Conservation (phyloP, 2,888 invertebrate species). For the Coelogynopora nodosa region DNA sequence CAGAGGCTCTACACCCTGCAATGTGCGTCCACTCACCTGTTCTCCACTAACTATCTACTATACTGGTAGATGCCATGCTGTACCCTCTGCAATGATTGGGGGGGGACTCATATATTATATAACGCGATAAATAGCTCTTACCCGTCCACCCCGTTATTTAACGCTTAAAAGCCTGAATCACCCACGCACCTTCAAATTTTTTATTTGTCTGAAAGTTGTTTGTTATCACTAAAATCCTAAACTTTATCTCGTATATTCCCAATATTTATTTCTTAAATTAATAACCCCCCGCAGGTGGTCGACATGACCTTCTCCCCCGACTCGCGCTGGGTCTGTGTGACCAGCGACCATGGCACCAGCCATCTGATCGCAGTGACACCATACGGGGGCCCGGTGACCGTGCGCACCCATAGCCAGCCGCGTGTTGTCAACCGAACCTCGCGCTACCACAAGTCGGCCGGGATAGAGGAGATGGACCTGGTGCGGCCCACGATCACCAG, state of each 20-base stretch:
- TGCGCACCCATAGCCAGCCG: slow-evolving; percentile 87
- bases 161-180: too few species aligned
- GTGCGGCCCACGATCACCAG: not conserved
- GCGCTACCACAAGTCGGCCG: slow-evolving; percentile 90
- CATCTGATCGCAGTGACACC: slow-evolving; percentile 95
- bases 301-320: slow-evolving; percentile 87
- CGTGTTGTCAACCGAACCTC: slow-evolving; percentile 89
- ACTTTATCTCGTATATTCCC: not conserved
- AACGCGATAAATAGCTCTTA: too few species aligned
- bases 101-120: too few species aligned
- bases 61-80: too few species aligned
- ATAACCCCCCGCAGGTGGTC: slow-evolving; percentile 64
- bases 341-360: slow-evolving; percentile 89
- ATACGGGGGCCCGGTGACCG: slow-evolving; percentile 81
- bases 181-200: too few species aligned
- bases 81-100: too few species aligned
- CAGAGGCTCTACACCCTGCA: slow-evolving; percentile 35
- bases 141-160: too few species aligned
- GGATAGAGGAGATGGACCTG: slow-evolving; percentile 66
- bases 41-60: too few species aligned
- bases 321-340: slow-evolving; percentile 89
- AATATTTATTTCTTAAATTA: not conserved
- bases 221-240: too few species aligned
- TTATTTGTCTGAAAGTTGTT: too few species aligned
- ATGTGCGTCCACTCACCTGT: not conserved